Percentiles rank a stretch among this genome's conserved stretches.
phyloP scores from a whole-genome alignment of 2,888 invertebrate species.

The Therioaphis trifolii region DNA sequence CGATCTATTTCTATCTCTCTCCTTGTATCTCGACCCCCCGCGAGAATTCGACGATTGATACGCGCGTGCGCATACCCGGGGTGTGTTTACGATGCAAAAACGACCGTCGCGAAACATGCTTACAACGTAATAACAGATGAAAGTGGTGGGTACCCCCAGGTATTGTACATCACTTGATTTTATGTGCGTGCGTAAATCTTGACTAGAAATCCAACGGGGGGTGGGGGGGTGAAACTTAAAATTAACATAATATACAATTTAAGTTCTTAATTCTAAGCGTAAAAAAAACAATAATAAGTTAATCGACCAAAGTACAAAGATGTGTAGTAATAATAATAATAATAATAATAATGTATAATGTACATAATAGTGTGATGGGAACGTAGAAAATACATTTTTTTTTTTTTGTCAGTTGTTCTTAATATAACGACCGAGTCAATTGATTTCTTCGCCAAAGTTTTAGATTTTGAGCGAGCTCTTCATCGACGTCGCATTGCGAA shows the following conservation, averaged over 20 bases:
- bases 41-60: neutral
- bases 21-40: neutral
- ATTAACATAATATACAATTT: slow-evolving; percentile 21
- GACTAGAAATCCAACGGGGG: slow-evolving; percentile 54
- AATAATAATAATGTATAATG: slow-evolving; percentile 22
- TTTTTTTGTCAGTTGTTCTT: neutral
- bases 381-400: slow-evolving; percentile 47
- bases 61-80: neutral
- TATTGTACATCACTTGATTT: no score
- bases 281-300: slow-evolving; percentile 26
- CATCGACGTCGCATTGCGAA: neutral
- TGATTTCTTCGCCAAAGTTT: no score
- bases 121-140: no score
- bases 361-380: slow-evolving; percentile 38
- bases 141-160: no score
- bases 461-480: slow-evolving; percentile 52
- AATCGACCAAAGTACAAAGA: slow-evolving; percentile 51
- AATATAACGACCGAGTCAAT: neutral
- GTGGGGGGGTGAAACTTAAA: slow-evolving; percentile 11
- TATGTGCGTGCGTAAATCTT: slow-evolving; percentile 1
- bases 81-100: no score
- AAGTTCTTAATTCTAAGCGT: slow-evolving; percentile 9
- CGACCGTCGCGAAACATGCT: no score
- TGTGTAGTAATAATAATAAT: neutral
- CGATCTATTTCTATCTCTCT: no score